Percentiles rank a stretch among this genome's conserved stretches.
Conservation (phyloP, 2,113 vertebrate species). For the Nothocercus nigrocapillus region DNA sequence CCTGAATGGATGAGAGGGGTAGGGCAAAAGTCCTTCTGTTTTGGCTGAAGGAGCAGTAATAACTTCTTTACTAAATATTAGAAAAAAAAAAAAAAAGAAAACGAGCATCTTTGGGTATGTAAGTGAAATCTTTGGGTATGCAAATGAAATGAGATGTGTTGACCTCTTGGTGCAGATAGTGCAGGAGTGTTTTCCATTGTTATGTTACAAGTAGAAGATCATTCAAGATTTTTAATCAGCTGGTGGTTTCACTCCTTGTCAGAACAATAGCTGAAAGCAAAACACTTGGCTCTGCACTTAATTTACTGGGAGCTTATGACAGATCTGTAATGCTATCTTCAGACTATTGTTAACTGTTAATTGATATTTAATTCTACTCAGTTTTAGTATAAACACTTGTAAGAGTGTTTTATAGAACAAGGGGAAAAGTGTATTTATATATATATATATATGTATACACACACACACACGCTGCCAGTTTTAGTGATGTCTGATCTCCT, state of each 20-base stretch:
- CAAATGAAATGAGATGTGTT: neutral
- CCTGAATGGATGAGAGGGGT: neutral
- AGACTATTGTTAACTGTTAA: constrained; percentile 24
- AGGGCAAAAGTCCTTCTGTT: neutral
- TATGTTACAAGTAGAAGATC: neutral
- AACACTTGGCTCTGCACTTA: neutral
- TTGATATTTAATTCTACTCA: constrained; percentile 21
- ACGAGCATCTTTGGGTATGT: neutral
- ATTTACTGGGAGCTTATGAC: constrained; percentile 11
- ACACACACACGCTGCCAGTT: neutral
- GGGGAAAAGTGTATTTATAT: neutral
- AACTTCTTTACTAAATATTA: neutral
- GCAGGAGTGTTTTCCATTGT: neutral
- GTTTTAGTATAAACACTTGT: constrained; percentile 1
- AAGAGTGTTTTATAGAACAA: constrained; percentile 24
- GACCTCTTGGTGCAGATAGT: neutral
- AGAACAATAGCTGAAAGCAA: constrained; percentile 25
- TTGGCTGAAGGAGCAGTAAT: neutral
- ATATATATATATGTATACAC: neutral
- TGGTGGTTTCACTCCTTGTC: neutral
- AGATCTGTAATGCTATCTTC: constrained; percentile 21
- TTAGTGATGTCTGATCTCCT: neutral
- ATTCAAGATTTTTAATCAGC: neutral
- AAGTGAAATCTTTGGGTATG: neutral
- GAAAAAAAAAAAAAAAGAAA: neutral